A percentile compares a stretch with the other conserved stretches of the same genome.
phyloP scores from a whole-genome alignment of 2,113 vertebrate genomes.

The Candoia aspera region DNA sequence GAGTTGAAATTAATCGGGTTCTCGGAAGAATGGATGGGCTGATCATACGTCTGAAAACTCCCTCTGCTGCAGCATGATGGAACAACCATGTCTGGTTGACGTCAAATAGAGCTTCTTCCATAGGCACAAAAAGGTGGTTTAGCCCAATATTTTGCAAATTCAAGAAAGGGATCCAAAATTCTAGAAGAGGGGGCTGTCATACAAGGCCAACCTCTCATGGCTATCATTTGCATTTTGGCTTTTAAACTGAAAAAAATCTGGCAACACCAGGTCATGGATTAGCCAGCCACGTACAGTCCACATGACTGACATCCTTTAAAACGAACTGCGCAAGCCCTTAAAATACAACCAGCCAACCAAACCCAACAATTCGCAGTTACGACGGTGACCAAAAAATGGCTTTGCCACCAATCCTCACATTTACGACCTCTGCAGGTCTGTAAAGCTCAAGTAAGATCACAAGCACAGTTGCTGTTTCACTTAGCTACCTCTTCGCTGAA shows the following conservation, averaged over 20 bases:
- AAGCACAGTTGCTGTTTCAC: neutral
- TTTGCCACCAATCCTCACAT: too few relatives aligned
- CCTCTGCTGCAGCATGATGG: neutral
- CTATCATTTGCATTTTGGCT: neutral
- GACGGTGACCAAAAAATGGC: too few relatives aligned
- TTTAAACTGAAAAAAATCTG: neutral
- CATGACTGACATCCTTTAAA: neutral
- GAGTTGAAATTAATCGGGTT: neutral
- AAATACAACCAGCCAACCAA: neutral
- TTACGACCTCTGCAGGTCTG: too few relatives aligned
- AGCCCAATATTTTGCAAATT: neutral
- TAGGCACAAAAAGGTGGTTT: neutral
- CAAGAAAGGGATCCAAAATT: neutral
- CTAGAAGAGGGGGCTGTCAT: neutral
- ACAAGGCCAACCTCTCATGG: neutral
- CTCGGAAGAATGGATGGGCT: neutral
- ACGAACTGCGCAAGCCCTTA: constrained; percentile 27
- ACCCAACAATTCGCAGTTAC: constrained; percentile 6
- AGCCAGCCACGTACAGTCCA: neutral
- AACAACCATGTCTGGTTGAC: neutral
- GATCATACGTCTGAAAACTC: neutral
- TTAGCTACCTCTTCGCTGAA: neutral
- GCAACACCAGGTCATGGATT: neutral
- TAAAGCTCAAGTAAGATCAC: neutral
- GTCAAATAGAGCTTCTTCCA: neutral